phyloP scores from a whole-genome alignment of 53 echinoderm and acorn worm genomes.

The Apostichopus leukothele region DNA sequence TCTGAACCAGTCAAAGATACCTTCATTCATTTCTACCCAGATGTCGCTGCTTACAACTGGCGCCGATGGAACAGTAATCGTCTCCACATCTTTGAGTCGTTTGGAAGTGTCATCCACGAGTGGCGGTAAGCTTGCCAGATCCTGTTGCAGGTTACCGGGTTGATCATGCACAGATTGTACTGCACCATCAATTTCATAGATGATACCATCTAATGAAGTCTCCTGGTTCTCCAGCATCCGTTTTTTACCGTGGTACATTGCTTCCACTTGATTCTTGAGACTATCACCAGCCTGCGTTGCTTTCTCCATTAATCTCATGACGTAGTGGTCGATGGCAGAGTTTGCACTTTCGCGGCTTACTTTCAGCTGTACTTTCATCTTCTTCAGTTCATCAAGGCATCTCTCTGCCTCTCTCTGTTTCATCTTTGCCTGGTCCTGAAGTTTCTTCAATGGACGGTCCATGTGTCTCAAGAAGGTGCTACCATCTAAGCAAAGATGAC shows the following conservation, averaged over 20 bases:
- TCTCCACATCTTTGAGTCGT: conserved; percentile 16
- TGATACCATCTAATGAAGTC: background rate
- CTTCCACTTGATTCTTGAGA: conserved; percentile 55
- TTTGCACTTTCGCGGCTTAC: conserved; percentile 19
- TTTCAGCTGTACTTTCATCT: conserved; percentile 49
- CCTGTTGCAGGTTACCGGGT: conserved; percentile 9
- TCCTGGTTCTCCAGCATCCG: conserved; percentile 52
- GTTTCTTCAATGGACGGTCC: conserved; percentile 55
- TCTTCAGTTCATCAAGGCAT: conserved; percentile 37
- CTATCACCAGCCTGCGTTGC: conserved; percentile 51
- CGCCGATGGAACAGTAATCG: conserved; percentile 1
- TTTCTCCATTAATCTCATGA: conserved; percentile 52
- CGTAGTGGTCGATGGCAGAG: conserved; percentile 42
- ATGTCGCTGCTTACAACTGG: conserved; percentile 30
- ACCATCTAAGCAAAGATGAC: conserved; percentile 51
- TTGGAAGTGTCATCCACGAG: conserved; percentile 28
- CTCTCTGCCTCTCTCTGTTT: conserved; percentile 49
- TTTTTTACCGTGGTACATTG: conserved; percentile 57
- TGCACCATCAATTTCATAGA: conserved; percentile 20
- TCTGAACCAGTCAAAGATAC: conserved; percentile 25
- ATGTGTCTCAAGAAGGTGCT: conserved; percentile 55
- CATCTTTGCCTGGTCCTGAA: conserved; percentile 50
- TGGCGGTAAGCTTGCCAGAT: conserved; percentile 25
- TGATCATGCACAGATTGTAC: conserved; percentile 5
- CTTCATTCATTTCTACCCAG: conserved; percentile 13